Evolutionary conservation across 2,797 vertebrate genomes (phyloP).

Genomic region (Brachyrhaphis roseni): DNA sequence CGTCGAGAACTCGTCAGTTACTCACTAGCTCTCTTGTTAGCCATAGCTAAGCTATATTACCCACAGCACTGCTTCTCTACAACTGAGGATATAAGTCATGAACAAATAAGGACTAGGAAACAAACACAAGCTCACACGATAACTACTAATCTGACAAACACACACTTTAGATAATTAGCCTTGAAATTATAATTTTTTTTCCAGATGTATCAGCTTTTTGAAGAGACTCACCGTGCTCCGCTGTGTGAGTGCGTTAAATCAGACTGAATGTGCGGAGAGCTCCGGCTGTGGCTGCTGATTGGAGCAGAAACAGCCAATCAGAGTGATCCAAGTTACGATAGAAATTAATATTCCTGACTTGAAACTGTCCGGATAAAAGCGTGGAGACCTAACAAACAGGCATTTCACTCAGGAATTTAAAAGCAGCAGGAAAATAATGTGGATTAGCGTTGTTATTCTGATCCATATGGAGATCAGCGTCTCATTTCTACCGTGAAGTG

Average conservation of each 20-base stretch:
- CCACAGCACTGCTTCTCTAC: slow-evolving; percentile 6
- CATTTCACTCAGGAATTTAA: neutral
- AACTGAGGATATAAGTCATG: neutral
- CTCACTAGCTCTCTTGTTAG: slow-evolving; percentile 62
- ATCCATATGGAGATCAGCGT: too few species aligned
- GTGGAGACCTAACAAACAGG: neutral
- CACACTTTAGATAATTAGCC: neutral
- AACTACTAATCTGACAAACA: neutral
- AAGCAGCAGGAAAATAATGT: neutral
- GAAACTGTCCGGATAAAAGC: slow-evolving; percentile 1
- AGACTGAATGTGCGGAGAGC: slow-evolving; percentile 61
- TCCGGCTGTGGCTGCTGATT: slow-evolving; percentile 48
- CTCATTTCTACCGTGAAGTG: too few species aligned
- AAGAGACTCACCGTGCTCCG: slow-evolving; percentile 71
- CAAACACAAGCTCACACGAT: neutral
- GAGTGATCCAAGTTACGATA: slow-evolving; percentile 25
- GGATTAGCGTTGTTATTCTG: too few species aligned
- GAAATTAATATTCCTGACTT: neutral
- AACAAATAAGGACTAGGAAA: neutral
- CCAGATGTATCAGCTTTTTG: neutral
- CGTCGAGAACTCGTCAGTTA: slow-evolving; percentile 43
- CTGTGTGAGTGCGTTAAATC: slow-evolving; percentile 63
- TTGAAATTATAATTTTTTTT: slow-evolving; percentile 12
- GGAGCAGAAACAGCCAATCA: slow-evolving; percentile 67
- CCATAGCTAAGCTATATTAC: slow-evolving; percentile 56